Percentiles rank a stretch among this genome's conserved stretches.
phyloP scores from a whole-genome alignment of 2,113 vertebrate species.

The Castor canadensis region DNA sequence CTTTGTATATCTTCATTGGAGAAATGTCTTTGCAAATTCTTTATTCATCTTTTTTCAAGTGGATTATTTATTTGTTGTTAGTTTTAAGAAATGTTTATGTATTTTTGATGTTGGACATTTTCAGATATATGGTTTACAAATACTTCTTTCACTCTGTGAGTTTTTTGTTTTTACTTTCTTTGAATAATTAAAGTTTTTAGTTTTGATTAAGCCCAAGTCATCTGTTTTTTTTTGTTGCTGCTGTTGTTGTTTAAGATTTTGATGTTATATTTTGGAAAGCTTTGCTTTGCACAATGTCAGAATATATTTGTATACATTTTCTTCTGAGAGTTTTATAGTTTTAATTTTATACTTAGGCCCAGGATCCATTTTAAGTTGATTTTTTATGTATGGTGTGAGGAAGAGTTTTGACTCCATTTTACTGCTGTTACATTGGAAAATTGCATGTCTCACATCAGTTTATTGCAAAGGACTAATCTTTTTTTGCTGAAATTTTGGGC shows the following conservation, averaged over 20 bases:
- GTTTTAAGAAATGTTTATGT: neutral
- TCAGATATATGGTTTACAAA: neutral
- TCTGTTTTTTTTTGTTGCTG: neutral
- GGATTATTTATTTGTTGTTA: neutral
- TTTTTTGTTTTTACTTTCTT: neutral
- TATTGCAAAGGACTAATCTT: neutral
- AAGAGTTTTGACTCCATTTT: neutral
- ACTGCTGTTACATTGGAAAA: neutral
- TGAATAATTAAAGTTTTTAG: neutral
- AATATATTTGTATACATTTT: too few species aligned
- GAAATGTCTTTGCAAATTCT: neutral
- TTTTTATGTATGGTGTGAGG: neutral
- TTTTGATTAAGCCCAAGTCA: neutral
- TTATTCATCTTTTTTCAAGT: neutral
- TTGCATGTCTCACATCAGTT: neutral
- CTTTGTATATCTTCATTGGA: neutral
- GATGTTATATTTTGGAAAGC: neutral
- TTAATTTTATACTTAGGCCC: neutral
- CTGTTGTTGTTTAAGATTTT: too few species aligned
- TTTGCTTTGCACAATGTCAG: neutral
- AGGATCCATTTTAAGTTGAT: neutral
- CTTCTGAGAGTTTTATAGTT: neutral
- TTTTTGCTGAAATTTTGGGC: neutral
- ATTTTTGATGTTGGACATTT: neutral
- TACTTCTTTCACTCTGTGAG: neutral